Evolutionary conservation across 2,113 vertebrate species (phyloP).

Genomic region (Pangasianodon gigas): DNA sequence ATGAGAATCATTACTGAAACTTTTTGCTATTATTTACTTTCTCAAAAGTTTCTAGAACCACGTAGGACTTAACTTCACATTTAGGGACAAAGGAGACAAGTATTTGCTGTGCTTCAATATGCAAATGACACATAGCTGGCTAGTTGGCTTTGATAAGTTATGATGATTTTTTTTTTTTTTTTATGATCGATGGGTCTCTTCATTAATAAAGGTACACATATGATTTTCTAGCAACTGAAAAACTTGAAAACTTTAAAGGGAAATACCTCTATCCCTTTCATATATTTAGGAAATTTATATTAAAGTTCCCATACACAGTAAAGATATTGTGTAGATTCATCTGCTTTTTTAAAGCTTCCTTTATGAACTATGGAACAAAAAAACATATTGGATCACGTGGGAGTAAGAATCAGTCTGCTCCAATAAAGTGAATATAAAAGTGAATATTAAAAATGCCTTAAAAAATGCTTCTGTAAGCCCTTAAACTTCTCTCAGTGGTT

Average conservation of each 20-base stretch:
- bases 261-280: no score
- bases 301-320: background rate
- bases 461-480: background rate
- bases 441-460: background rate
- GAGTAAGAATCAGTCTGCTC: background rate
- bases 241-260: no score
- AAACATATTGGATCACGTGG: background rate
- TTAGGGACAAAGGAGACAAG: background rate
- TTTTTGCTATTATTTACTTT: background rate
- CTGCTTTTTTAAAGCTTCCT: background rate
- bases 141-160: background rate
- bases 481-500: background rate
- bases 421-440: background rate
- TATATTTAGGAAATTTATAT: background rate
- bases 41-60: background rate
- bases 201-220: background rate
- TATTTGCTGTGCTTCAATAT: background rate
- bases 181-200: background rate
- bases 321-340: background rate
- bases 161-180: background rate
- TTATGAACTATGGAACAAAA: background rate
- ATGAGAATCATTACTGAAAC: background rate
- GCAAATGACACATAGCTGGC: background rate
- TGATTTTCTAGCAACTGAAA: background rate
- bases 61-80: background rate